phyloP scores from a whole-genome alignment of 2,797 vertebrate genomes.

The Podargus strigoides region DNA sequence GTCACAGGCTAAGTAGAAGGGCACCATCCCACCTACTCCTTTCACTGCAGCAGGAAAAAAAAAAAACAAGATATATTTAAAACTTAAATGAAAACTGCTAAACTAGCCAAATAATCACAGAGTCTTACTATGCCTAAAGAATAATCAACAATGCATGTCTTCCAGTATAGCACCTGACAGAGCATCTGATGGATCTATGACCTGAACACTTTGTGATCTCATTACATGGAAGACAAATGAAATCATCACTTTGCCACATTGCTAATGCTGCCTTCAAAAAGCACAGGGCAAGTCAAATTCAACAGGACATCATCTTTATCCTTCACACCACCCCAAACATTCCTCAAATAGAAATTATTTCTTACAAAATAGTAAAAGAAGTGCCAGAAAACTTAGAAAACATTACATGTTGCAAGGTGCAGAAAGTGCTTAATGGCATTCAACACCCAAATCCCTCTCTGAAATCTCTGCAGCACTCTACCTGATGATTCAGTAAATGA shows the following conservation, averaged over 20 bases:
- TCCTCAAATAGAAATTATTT: not conserved
- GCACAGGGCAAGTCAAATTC: not conserved
- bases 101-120: not conserved
- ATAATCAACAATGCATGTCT: fast-evolving
- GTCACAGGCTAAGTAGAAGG: not conserved
- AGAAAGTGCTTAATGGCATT: not conserved
- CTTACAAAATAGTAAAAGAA: not conserved
- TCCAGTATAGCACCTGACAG: not conserved
- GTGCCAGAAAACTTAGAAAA: not conserved
- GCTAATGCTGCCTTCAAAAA: not conserved
- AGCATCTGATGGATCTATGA: not conserved
- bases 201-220: not conserved
- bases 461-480: not conserved
- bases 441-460: not conserved
- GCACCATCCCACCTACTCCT: not conserved
- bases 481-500: not conserved
- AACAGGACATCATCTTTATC: not conserved
- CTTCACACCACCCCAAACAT: not conserved
- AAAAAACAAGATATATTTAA: not conserved
- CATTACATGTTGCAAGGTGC: not conserved
- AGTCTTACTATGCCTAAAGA: not conserved
- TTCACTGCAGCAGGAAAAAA: not conserved
- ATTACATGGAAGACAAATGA: not conserved
- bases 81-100: not conserved
- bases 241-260: not conserved